Evolutionary conservation across 2,113 vertebrate species (phyloP).

Genomic region (Fulica atra): DNA sequence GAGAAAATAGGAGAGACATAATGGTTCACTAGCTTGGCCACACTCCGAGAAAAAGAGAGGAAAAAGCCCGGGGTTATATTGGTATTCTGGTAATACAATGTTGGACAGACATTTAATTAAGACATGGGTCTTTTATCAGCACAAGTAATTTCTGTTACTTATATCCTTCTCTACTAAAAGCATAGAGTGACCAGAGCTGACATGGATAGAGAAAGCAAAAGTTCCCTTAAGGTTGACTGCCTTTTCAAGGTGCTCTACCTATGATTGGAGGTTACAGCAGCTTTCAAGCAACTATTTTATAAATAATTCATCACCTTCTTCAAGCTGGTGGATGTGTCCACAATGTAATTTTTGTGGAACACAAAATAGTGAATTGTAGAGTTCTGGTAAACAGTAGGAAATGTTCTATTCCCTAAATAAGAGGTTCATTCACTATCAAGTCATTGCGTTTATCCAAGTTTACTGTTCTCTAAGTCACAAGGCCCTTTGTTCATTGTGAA

Average conservation of each 20-base stretch:
- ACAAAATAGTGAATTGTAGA: background rate
- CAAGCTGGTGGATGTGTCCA: background rate
- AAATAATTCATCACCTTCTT: background rate
- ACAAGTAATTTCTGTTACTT: background rate
- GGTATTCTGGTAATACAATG: background rate
- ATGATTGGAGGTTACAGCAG: background rate
- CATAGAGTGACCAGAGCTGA: background rate
- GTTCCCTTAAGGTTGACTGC: background rate
- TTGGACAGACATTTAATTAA: background rate
- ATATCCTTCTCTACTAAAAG: background rate
- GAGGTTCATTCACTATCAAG: background rate
- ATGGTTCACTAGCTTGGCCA: background rate
- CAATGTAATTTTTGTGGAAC: fast-evolving
- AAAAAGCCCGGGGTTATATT: background rate
- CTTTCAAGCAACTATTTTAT: background rate
- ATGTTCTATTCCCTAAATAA: background rate
- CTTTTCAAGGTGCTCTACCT: background rate
- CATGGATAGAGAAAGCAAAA: background rate
- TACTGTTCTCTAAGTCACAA: background rate
- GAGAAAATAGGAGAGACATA: background rate
- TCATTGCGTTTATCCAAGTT: background rate
- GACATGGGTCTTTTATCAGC: background rate
- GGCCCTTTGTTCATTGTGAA: background rate
- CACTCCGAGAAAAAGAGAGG: background rate
- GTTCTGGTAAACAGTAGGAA: background rate